These are phyloP conservation scores for Alosa alosa DNA, from an alignment of 2,113 vertebrate species.

Conservation along the genomic window DNA sequence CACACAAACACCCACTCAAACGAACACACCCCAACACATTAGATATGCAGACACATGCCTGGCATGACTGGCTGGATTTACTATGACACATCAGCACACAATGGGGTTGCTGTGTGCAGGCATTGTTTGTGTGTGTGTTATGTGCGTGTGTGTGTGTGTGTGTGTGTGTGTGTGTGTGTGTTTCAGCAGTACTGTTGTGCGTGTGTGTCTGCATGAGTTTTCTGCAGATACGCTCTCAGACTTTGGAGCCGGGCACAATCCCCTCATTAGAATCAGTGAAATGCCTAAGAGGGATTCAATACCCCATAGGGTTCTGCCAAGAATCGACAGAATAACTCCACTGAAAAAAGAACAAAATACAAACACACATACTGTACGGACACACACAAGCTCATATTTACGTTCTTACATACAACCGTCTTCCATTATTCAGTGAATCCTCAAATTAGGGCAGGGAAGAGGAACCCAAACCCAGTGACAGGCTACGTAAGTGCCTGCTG, in stretches of 20 bases:
- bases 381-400: slow-evolving; percentile 4
- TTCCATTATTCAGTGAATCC: neutral
- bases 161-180: neutral
- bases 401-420: neutral
- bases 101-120: neutral
- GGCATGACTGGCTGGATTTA: slow-evolving; percentile 10
- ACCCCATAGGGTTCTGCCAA: neutral
- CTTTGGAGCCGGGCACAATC: neutral
- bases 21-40: slow-evolving; percentile 5
- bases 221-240: neutral
- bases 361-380: slow-evolving; percentile 1
- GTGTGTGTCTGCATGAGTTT: neutral
- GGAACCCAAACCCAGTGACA: no score
- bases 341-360: neutral
- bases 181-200: no score
- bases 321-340: neutral
- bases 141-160: no score
- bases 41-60: slow-evolving; percentile 19
- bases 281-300: slow-evolving; percentile 2
- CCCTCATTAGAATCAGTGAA: slow-evolving; percentile 8
- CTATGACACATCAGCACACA: slow-evolving; percentile 9
- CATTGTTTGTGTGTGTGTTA: neutral
- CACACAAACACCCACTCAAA: slow-evolving; percentile 5
- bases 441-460: no score
- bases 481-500: no score